Conservation (phyloP, 2,113 vertebrate species). For the Phyllostomus hastatus region DNA sequence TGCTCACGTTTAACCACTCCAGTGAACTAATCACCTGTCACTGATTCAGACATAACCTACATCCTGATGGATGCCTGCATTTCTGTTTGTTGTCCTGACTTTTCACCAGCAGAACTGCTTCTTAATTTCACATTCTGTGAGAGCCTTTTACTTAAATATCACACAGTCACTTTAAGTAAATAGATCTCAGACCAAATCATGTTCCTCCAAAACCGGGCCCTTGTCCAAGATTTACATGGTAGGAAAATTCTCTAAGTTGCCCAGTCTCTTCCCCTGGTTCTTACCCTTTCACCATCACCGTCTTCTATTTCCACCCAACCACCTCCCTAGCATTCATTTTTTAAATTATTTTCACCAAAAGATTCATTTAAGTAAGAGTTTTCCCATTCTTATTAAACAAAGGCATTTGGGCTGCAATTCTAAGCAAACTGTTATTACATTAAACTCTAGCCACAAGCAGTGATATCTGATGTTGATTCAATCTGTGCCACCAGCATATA, state of each 20-base stretch:
- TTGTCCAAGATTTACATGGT: neutral
- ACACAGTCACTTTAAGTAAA: neutral
- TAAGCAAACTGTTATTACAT: neutral
- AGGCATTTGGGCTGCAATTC: neutral
- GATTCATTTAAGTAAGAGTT: neutral
- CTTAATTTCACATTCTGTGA: neutral
- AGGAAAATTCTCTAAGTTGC: neutral
- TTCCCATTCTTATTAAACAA: slow-evolving; percentile 3
- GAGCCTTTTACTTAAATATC: neutral
- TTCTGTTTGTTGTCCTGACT: neutral
- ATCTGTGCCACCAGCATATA: neutral
- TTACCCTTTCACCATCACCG: neutral
- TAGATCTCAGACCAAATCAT: neutral
- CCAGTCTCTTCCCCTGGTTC: neutral
- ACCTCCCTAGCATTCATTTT: neutral
- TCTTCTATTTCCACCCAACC: neutral
- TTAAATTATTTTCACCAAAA: neutral
- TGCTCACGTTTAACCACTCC: neutral
- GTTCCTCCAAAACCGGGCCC: neutral
- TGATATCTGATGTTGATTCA: neutral
- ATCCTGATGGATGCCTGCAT: neutral
- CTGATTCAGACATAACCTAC: neutral
- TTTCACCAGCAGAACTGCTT: neutral
- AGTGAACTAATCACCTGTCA: neutral
- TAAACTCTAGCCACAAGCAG: neutral